Base-by-base conservation (phyloP, 2,888 invertebrate species). In the Coecobrya sp. region DNA sequence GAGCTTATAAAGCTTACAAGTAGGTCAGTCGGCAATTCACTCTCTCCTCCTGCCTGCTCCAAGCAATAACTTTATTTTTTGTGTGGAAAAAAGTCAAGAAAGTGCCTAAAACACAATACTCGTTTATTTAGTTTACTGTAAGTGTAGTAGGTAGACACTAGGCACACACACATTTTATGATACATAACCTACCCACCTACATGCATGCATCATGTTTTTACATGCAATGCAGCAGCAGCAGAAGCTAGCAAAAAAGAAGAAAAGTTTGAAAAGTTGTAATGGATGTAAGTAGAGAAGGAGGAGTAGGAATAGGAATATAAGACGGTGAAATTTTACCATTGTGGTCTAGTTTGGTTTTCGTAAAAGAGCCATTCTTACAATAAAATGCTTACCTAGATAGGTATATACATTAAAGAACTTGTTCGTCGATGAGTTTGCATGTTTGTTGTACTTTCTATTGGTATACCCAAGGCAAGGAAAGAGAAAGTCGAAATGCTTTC, bases 1-100 rank as follows among this genome's bases (percentile, higher is more conserved):
- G 49, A 76, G 76, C 76, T 76, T 49, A 86, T 68, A 86, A 73
- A 87, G 36, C 42, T 76, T 87, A n/a, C 59, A 73, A 87, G 86
- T 87, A 76, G 86, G 86, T 87, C 86, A 87, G 76, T 76, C 59
- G 55, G 55, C 59, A 87, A 76, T 87, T 59, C 59, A 59, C 22
- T 59, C 36, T 81, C 25, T 81, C 30, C 8, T 30, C n/a, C 52
- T 52, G 36, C 36, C 81, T 59, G 55, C 55, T 52, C 8, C 59
- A 22, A 76, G 76, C 76, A 76, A 68, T 70, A 76, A 87, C 76
- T 87, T 86, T 73, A 27, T 68, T 73, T 73, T 65, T 25, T 62
- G 11, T 55, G 4, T n/a, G 25, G 65, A 55, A 27, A 81, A 70
- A 81, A 59, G 55, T 81, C 55, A 36, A 59, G 55, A 30, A 81